Base-by-base conservation (phyloP, 1,140 invertebrate species). In the Macrosteles quadrilineatus region DNA sequence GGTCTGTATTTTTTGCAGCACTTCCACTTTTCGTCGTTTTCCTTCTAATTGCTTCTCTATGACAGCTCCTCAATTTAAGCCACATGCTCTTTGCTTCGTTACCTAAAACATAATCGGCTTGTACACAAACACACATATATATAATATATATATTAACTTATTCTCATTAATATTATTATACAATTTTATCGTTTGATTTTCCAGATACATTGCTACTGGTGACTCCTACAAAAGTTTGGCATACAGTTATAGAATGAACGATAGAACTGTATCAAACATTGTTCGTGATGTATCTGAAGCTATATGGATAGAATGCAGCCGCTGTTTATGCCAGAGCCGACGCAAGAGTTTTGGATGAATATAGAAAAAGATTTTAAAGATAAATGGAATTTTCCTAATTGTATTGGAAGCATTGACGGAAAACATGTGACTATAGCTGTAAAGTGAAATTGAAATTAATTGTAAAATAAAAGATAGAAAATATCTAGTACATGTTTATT, bases 371-470 rank as follows among this genome's bases (percentile, higher is more conserved):
- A 62, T 9, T 69, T 69, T 62, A n/a, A 29, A 25, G 30, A 27
- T 2, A 72, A 64, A 71, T 83, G 80, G 78, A 78, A 82, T 76
- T 82, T 84, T 74, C 82, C 83, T 4, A 76, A 80, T 53, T 82
- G 80, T 73, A n/a, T n/a, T n/a, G n/a, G n/a, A n/a, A n/a, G n/a
- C n/a, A n/a, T n/a, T n/a, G n/a, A n/a, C n/a, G n/a, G n/a, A n/a
- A n/a, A n/a, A n/a, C n/a, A n/a, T n/a, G n/a, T n/a, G n/a, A n/a
- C n/a, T n/a, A n/a, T n/a, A n/a, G n/a, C n/a, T n/a, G n/a, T n/a
- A n/a, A n/a, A n/a, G n/a, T n/a, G n/a, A n/a, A n/a, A n/a, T n/a
- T n/a, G n/a, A n/a, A n/a, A n/a, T n/a, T n/a, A n/a, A n/a, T n/a
- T n/a, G n/a, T n/a, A n/a, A n/a, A n/a, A n/a, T n/a, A n/a, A n/a